Conservation (phyloP, 2,113 vertebrate species). For the Gadus macrocephalus region DNA sequence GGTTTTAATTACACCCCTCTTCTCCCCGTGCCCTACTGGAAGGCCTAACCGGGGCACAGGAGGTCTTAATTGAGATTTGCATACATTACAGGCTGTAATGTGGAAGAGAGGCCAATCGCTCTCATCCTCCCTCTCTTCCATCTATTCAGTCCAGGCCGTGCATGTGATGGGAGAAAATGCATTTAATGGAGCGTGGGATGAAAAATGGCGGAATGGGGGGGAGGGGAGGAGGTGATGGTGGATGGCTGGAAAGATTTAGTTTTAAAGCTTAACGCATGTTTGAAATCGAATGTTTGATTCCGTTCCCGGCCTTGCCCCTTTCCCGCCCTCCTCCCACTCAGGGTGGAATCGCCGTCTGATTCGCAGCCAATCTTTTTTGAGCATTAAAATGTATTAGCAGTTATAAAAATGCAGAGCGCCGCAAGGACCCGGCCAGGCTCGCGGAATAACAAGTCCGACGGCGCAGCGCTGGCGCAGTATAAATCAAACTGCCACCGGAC, state of each 20-base stretch:
- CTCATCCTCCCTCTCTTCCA: conserved; percentile 28
- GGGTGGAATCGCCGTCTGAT: conserved; percentile 48
- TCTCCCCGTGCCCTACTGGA: conserved; percentile 42
- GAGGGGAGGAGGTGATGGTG: conserved; percentile 8
- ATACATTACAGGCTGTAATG: conserved; percentile 61
- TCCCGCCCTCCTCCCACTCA: conserved; percentile 32
- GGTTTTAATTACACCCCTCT: conserved; percentile 64
- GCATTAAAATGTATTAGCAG: conserved; percentile 52
- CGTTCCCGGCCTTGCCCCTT: conserved; percentile 40
- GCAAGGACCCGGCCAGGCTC: conserved; percentile 21
- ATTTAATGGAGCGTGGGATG: conserved; percentile 38
- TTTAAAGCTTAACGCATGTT: conserved; percentile 38
- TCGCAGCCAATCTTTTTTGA: conserved; percentile 38
- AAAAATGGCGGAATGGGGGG: conserved; percentile 1
- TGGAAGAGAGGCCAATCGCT: conserved; percentile 28
- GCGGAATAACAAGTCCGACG: conserved; percentile 35
- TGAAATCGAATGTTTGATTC: conserved; percentile 55
- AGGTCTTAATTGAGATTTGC: conserved; percentile 67
- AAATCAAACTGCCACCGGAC: conserved; percentile 69
- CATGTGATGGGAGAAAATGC: conserved; percentile 34
- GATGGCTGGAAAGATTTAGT: conserved; percentile 38
- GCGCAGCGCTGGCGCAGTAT: conserved; percentile 48
- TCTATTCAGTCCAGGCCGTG: conserved; percentile 28
- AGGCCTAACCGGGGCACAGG: conserved; percentile 57
- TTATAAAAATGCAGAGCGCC: conserved; percentile 45